phyloP scores from a whole-genome alignment of 2,113 vertebrate species.

The Pedionomus torquatus region DNA sequence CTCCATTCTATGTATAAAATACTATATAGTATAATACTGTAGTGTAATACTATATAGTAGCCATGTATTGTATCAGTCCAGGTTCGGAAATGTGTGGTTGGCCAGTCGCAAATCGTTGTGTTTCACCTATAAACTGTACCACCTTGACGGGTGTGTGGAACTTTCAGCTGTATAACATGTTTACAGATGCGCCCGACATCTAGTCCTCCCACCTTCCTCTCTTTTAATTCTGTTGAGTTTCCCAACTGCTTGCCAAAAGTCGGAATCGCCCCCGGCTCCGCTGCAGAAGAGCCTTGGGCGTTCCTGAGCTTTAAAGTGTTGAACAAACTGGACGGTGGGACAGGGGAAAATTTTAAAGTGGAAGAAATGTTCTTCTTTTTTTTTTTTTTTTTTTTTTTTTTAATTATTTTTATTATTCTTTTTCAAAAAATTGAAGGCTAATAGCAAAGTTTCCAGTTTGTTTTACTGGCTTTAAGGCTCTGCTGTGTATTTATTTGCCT shows the following conservation, averaged over 20 bases:
- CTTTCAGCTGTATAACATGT: constrained; percentile 77
- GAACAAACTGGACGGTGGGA: constrained; percentile 78
- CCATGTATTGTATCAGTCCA: constrained; percentile 74
- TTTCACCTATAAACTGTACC: constrained; percentile 78
- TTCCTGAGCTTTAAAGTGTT: constrained; percentile 81
- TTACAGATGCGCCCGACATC: constrained; percentile 76
- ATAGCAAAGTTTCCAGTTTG: too few species aligned
- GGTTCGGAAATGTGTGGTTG: constrained; percentile 77
- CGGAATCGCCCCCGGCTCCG: constrained; percentile 46
- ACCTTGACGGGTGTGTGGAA: constrained; percentile 71
- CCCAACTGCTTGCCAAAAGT: constrained; percentile 81
- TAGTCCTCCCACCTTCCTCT: constrained; percentile 66
- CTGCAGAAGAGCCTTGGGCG: constrained; percentile 49
- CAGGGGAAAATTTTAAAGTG: constrained; percentile 58
- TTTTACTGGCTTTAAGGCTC: too few species aligned
- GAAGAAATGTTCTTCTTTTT: constrained; percentile 3
- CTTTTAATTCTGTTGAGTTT: constrained; percentile 72
- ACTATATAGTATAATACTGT: constrained; percentile 57
- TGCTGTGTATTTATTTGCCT: too few species aligned
- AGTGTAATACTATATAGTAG: constrained; percentile 39
- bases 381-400: not conserved
- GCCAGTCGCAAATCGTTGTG: constrained; percentile 74
- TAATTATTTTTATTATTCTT: constrained; percentile 65
- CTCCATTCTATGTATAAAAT: constrained; percentile 74
- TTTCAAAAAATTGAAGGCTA: too few species aligned